phyloP scores from a whole-genome alignment of 2,888 invertebrate species.

The Leptogaster cylindrica region DNA sequence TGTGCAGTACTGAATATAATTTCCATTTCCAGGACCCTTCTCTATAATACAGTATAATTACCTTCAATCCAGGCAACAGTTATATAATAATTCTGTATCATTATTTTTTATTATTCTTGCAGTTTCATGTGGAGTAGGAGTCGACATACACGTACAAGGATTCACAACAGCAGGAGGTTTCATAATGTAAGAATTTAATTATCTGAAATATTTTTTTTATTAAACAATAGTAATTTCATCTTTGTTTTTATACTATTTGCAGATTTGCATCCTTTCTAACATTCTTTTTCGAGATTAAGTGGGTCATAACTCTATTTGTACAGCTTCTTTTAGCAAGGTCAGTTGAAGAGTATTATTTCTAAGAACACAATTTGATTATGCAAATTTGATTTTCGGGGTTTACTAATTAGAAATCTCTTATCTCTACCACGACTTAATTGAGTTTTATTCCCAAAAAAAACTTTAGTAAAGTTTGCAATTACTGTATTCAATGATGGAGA shows the following conservation, averaged over 20 bases:
- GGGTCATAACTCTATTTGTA: constrained; percentile 70
- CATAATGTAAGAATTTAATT: constrained; percentile 66
- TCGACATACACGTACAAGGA: constrained; percentile 68
- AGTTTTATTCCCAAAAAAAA: too few species aligned
- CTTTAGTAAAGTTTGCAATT: too few species aligned
- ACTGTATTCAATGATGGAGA: too few species aligned
- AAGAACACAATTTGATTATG: too few species aligned
- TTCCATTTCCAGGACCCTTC: too few species aligned
- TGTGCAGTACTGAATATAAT: too few species aligned
- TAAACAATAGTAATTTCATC: background rate
- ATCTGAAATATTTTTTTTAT: background rate
- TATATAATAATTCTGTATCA: background rate
- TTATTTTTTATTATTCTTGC: constrained; percentile 56
- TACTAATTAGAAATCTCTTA: too few species aligned
- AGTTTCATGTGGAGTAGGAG: constrained; percentile 72
- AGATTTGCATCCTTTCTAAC: constrained; percentile 67
- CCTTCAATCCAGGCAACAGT: too few species aligned
- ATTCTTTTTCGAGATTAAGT: constrained; percentile 69
- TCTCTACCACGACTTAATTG: too few species aligned
- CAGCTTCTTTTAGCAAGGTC: constrained; percentile 62
- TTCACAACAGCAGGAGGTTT: constrained; percentile 67
- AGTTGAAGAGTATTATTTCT: constrained; percentile 45
- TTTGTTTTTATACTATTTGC: constrained; percentile 55
- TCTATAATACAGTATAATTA: too few species aligned
- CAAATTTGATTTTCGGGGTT: too few species aligned